phyloP scores from a whole-genome alignment of 2,113 vertebrate genomes.

The Chlamydotis undulata region DNA sequence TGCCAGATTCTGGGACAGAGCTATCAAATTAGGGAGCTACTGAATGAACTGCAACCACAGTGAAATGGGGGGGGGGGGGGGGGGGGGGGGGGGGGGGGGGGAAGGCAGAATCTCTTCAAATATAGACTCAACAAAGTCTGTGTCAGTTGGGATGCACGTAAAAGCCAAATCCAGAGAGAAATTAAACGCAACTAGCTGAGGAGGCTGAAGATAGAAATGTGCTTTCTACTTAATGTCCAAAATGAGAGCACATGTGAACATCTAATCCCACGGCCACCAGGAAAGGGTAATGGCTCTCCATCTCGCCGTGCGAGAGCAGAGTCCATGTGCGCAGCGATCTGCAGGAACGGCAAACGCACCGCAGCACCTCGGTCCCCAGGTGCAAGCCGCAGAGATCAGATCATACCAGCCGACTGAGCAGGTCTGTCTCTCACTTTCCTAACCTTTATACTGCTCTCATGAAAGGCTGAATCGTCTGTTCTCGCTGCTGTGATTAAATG shows the following conservation, averaged over 20 bases:
- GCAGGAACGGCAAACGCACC: rapidly evolving
- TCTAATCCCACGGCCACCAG: not conserved
- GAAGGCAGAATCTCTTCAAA: not conserved
- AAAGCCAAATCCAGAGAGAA: not conserved
- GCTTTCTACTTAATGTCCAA: not conserved
- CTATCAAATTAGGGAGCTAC: not conserved
- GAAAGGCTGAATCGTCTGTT: not conserved
- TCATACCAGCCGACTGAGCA: not conserved
- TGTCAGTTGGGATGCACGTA: not conserved
- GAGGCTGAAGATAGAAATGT: not conserved
- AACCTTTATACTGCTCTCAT: rapidly evolving
- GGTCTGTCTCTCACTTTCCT: not conserved
- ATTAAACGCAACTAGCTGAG: not conserved
- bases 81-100: too few species aligned
- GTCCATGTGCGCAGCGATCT: too few species aligned
- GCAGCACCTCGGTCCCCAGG: rapidly evolving
- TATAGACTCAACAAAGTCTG: not conserved
- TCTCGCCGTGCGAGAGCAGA: rapidly evolving
- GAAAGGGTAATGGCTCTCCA: not conserved
- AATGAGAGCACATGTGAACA: not conserved
- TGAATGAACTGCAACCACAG: not conserved
- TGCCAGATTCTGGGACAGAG: not conserved
- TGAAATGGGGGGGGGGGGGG: not conserved
- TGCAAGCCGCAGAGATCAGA: not conserved
- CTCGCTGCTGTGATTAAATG: rapidly evolving